Evolutionary conservation across 53 echinoderm and acorn worm species (phyloP).

Genomic region (Pentamera pediparva): DNA sequence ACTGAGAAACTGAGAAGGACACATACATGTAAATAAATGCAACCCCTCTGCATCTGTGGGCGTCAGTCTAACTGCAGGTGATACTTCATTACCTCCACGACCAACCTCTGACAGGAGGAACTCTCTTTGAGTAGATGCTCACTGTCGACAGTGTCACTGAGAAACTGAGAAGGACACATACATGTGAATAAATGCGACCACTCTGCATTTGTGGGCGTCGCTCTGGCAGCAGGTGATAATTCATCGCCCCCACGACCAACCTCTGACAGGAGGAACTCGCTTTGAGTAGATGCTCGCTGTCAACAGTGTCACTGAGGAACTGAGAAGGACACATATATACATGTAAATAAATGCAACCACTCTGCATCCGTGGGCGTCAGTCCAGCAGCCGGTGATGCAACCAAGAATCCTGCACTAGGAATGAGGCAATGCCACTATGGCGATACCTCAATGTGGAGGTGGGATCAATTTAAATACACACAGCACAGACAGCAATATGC

Average conservation of each 20-base stretch:
- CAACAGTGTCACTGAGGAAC: constrained; percentile 88
- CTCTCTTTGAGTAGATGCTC: constrained; percentile 71
- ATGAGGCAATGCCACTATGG: no score
- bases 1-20: constrained; percentile 90
- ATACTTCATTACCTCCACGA: constrained; percentile 97
- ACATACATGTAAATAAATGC: no score
- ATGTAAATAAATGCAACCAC: no score
- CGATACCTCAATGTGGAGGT: no score
- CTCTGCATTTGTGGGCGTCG: constrained; percentile 85
- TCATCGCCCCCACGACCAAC: constrained; percentile 90
- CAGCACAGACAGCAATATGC: no score
- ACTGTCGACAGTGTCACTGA: constrained; percentile 82
- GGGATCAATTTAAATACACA: no score
- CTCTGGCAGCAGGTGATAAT: constrained; percentile 95
- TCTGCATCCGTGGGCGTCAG: constrained; percentile 84
- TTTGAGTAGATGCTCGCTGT: constrained; percentile 67
- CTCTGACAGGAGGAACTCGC: constrained; percentile 77
- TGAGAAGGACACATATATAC: no score
- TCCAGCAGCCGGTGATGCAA: constrained; percentile 90
- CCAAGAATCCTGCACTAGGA: no score
- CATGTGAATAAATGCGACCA: no score
- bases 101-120: constrained; percentile 69
- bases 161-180: no score
- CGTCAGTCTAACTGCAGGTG: constrained; percentile 91
- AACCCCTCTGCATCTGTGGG: constrained; percentile 84